Conservation (phyloP, 2,888 invertebrate genomes). For the Salpingus planirostris region DNA sequence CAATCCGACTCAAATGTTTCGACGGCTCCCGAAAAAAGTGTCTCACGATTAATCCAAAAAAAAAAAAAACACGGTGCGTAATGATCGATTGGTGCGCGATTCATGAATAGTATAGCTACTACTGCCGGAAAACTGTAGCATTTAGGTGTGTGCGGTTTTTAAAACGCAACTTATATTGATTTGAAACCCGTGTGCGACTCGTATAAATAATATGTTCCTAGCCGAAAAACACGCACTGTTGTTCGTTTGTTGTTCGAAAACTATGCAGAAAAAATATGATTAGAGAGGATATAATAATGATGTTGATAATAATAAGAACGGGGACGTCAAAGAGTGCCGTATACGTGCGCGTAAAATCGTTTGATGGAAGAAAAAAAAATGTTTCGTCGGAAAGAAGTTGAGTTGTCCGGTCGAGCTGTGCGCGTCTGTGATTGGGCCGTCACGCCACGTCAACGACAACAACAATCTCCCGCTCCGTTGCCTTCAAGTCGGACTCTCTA, state of each 20-base stretch:
- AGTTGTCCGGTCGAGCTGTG: slow-evolving; percentile 30
- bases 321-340: too few species aligned
- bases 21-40: too few species aligned
- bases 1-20: too few species aligned
- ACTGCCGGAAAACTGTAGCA: slow-evolving; percentile 16
- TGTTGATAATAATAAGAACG: too few species aligned
- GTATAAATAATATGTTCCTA: slow-evolving; percentile 39
- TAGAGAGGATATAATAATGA: too few species aligned
- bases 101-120: too few species aligned
- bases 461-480: slow-evolving; percentile 16
- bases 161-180: slow-evolving; percentile 22
- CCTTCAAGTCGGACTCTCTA: slow-evolving; percentile 20
- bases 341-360: too few species aligned
- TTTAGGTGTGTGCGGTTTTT: slow-evolving; percentile 32
- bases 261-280: too few species aligned
- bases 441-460: slow-evolving; percentile 8
- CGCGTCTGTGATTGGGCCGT: slow-evolving; percentile 39
- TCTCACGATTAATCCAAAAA: too few species aligned
- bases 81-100: too few species aligned
- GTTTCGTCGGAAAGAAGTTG: slow-evolving; percentile 23
- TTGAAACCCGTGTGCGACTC: slow-evolving; percentile 8
- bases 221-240: slow-evolving; percentile 33
- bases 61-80: too few species aligned
- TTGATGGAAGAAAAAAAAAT: slow-evolving; percentile 21
- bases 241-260: too few species aligned